A percentile compares a stretch with the other conserved stretches of the same genome.
Evolutionary conservation across 2,797 vertebrate genomes (phyloP).

Genomic region (Acanthiza pusilla): DNA sequence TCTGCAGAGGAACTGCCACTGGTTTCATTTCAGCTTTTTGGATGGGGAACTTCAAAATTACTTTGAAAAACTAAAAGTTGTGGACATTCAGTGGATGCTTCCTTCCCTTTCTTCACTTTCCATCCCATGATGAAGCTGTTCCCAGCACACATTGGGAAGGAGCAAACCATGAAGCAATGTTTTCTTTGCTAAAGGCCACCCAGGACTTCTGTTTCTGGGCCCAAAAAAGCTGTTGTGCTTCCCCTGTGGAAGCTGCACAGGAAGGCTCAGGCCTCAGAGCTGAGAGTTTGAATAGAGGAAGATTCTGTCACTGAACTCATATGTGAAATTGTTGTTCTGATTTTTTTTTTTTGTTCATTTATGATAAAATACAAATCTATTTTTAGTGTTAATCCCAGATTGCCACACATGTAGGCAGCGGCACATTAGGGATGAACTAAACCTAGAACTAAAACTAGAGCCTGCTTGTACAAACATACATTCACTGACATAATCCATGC

Average conservation of each 20-base stretch:
- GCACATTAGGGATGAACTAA: background rate
- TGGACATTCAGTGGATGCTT: background rate
- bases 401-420: constrained; percentile 9
- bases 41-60: constrained; percentile 25
- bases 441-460: background rate
- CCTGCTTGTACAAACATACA: constrained; percentile 21
- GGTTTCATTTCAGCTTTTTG: constrained; percentile 22
- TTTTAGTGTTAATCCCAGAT: constrained; percentile 32
- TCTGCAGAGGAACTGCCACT: constrained; percentile 33
- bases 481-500: constrained; percentile 22
- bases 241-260: background rate
- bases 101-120: background rate
- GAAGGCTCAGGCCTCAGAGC: background rate
- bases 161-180: background rate
- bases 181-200: background rate
- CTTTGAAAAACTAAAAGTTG: background rate
- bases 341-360: constrained; percentile 15
- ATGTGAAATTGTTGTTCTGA: background rate
- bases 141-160: background rate
- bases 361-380: constrained; percentile 25
- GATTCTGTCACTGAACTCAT: background rate
- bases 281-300: background rate
- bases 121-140: background rate
- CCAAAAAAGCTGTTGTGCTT: background rate
- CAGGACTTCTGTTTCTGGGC: background rate